A percentile compares a stretch with the other conserved stretches of the same genome.
phyloP scores from a whole-genome alignment of 2,113 vertebrate genomes.

The Callionymus lyra region DNA sequence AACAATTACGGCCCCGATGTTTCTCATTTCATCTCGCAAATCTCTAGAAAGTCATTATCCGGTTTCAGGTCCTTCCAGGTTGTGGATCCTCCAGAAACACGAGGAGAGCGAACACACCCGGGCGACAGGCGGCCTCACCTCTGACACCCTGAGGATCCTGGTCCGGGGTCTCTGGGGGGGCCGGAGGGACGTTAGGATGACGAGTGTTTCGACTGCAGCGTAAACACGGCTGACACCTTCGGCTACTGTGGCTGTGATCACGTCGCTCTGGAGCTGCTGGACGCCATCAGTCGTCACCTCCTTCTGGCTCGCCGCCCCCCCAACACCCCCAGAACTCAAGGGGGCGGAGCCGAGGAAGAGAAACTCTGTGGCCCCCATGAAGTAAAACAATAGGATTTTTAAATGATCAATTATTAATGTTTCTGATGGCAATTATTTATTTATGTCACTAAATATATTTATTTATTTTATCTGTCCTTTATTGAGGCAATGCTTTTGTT shows the following conservation, averaged over 20 bases:
- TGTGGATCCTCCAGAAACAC: constrained; percentile 39
- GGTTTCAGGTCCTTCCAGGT: constrained; percentile 44
- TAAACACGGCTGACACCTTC: constrained; percentile 40
- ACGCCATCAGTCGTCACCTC: constrained; percentile 59
- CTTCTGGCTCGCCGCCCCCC: constrained; percentile 44
- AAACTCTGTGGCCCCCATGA: no score
- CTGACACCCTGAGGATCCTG: constrained; percentile 40
- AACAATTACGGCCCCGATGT: constrained; percentile 59
- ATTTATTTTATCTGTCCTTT: no score
- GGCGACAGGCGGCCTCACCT: constrained; percentile 30
- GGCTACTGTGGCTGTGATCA: constrained; percentile 33
- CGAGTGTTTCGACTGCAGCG: constrained; percentile 27
- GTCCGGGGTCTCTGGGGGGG: constrained; percentile 4
- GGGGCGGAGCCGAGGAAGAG: constrained; percentile 17
- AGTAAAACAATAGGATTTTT: no score
- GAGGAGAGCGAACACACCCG: constrained; percentile 29
- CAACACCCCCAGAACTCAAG: constrained; percentile 33
- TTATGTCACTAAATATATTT: no score
- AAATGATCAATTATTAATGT: no score
- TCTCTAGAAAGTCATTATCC: constrained; percentile 57
- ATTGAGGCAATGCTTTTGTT: no score
- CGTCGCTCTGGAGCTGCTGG: constrained; percentile 45
- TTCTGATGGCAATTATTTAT: no score
- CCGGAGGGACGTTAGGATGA: constrained; percentile 33
- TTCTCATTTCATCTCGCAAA: constrained; percentile 62